Evolutionary conservation across 2,888 invertebrate species (phyloP).

Genomic region (Synergus umbraculus): DNA sequence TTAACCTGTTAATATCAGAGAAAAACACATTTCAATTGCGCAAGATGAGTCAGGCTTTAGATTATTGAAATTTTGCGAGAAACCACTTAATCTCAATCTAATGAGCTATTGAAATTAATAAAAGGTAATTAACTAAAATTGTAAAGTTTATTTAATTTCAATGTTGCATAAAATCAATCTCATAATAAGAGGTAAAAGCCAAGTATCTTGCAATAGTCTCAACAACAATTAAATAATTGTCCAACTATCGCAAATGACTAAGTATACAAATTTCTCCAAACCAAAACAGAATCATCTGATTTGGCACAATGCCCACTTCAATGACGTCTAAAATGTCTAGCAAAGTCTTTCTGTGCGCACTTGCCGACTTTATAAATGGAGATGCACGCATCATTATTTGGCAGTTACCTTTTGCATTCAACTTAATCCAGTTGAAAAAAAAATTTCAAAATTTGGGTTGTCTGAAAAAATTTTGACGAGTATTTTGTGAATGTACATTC

Average conservation of each 20-base stretch:
- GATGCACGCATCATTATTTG: constrained; percentile 49
- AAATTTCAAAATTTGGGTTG: constrained; percentile 4
- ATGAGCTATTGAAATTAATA: not conserved
- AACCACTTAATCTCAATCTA: not conserved
- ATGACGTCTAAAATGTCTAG: constrained; percentile 63
- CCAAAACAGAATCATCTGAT: constrained; percentile 49
- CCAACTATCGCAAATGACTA: constrained; percentile 17
- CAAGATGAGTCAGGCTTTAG: not conserved
- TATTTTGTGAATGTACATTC: constrained; percentile 18
- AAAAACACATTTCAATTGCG: not conserved
- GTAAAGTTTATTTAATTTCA: not conserved
- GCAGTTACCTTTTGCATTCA: constrained; percentile 55
- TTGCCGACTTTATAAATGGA: constrained; percentile 63
- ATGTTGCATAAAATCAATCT: not conserved
- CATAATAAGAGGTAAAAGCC: not conserved
- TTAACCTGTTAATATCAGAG: not conserved
- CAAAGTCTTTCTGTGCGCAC: constrained; percentile 58
- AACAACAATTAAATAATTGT: constrained; percentile 28
- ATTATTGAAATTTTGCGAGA: not conserved
- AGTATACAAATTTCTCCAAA: constrained; percentile 49
- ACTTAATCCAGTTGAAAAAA: constrained; percentile 34
- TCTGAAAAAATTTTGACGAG: not conserved
- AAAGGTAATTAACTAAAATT: not conserved
- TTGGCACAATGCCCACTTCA: constrained; percentile 64
- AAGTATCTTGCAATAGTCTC: constrained; percentile 17